Conservation (phyloP, 2,888 invertebrate species). For the Leucozona laternaria region DNA sequence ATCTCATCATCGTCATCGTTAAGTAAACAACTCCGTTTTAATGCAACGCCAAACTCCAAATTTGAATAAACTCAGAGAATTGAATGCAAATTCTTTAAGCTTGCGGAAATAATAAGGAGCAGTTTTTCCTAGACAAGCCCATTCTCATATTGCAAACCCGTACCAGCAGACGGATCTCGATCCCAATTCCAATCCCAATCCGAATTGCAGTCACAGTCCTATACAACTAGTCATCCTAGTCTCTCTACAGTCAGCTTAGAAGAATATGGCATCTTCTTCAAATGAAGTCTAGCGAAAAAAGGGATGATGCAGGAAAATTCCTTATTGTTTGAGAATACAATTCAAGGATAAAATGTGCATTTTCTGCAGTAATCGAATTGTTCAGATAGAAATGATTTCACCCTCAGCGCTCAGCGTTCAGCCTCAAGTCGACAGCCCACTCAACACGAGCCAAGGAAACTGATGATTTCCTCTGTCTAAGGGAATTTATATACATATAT, state of each 20-base stretch:
- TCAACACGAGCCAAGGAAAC: constrained; percentile 45
- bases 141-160: constrained; percentile 7
- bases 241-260: constrained; percentile 56
- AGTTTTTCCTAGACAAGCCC: constrained; percentile 31
- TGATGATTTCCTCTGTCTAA: constrained; percentile 67
- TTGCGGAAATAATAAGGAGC: constrained; percentile 75
- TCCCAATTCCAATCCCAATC: neutral
- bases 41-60: constrained; percentile 73
- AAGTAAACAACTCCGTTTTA: constrained; percentile 68
- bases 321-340: constrained; percentile 75
- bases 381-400: constrained; percentile 74
- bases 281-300: constrained; percentile 73
- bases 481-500: constrained; percentile 17
- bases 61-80: constrained; percentile 68
- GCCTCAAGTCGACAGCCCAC: constrained; percentile 2
- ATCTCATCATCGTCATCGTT: constrained; percentile 45
- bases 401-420: neutral
- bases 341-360: constrained; percentile 76
- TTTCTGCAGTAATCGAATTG: constrained; percentile 76
- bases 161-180: too few species aligned
- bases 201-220: constrained; percentile 23
- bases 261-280: constrained; percentile 69
- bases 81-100: constrained; percentile 75
- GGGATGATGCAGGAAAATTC: constrained; percentile 71
- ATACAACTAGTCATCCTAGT: neutral